Evolutionary conservation across 2,797 vertebrate species (phyloP).

Genomic region (Pitangus sulphuratus): DNA sequence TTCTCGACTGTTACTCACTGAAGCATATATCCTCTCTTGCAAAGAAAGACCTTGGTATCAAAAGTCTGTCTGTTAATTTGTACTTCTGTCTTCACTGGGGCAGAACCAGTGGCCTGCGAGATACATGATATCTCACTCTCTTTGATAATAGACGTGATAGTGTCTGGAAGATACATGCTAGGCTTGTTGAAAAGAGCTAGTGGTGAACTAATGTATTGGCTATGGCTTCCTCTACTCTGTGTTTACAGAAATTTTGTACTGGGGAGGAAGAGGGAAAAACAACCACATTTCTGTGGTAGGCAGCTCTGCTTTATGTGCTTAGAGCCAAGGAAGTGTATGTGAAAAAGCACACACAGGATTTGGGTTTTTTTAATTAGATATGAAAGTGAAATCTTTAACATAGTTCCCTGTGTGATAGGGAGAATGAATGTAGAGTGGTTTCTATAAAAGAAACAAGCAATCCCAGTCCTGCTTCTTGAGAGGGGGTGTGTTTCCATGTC

Average conservation of each 20-base stretch:
- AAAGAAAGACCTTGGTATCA: background rate
- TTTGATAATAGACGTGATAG: background rate
- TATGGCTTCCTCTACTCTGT: background rate
- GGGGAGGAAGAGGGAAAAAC: background rate
- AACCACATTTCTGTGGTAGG: background rate
- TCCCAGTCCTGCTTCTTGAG: background rate
- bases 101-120: background rate
- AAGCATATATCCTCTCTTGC: background rate
- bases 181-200: background rate
- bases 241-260: background rate
- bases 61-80: background rate
- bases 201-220: background rate
- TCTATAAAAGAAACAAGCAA: slow-evolving; percentile 45
- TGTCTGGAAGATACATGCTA: background rate
- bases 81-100: background rate
- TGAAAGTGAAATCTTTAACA: background rate
- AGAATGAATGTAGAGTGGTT: slow-evolving; percentile 5
- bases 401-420: background rate
- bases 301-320: background rate
- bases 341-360: background rate
- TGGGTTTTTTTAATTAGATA: background rate
- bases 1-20: background rate
- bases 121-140: background rate
- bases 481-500: slow-evolving; percentile 50
- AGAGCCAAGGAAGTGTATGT: background rate